phyloP scores from a whole-genome alignment of 2,113 vertebrate genomes.

The Ciconia boyciana region DNA sequence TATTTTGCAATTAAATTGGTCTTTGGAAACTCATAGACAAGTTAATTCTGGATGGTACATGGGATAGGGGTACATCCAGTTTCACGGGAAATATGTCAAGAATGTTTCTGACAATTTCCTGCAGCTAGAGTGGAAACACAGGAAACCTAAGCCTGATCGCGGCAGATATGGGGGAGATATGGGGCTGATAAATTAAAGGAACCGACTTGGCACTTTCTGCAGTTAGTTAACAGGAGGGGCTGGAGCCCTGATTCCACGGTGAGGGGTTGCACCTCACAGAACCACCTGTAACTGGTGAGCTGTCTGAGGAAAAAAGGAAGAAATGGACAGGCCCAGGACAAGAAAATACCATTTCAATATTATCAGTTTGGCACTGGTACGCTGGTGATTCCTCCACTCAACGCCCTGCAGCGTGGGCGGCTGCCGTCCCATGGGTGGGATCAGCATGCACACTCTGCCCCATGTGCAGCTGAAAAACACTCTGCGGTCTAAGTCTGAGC shows the following conservation, averaged over 20 bases:
- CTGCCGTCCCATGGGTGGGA: background rate
- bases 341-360: background rate
- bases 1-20: background rate
- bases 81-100: background rate
- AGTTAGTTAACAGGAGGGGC: background rate
- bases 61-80: background rate
- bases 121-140: background rate
- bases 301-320: background rate
- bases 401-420: accelerated
- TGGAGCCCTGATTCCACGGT: background rate
- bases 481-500: background rate
- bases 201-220: background rate
- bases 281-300: background rate
- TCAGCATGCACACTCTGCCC: background rate
- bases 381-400: background rate
- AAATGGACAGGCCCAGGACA: background rate
- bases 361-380: too few relatives aligned
- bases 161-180: background rate
- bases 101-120: background rate
- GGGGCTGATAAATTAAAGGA: background rate
- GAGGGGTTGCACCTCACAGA: background rate
- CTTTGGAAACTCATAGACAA: background rate
- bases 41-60: background rate
- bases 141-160: background rate
- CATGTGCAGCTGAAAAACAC: background rate